A percentile compares a stretch with the other conserved stretches of the same genome.
These are phyloP conservation scores for Dromaius novaehollandiae DNA, from an alignment of 2,113 vertebrate genomes.

Conservation along the genomic window DNA sequence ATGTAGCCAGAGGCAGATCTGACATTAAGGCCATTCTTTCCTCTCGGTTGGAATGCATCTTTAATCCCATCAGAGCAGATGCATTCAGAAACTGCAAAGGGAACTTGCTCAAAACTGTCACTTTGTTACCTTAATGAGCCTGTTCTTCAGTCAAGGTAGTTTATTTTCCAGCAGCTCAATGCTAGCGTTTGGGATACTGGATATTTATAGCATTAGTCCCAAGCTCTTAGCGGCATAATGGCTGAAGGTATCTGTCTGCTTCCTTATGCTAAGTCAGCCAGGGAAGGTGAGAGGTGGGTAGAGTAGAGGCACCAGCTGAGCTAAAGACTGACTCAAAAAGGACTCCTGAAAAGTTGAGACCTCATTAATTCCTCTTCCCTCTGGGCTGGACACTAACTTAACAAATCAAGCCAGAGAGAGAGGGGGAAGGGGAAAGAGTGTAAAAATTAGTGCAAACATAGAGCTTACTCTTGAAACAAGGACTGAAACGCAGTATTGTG, in stretches of 20 bases:
- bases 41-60: not conserved
- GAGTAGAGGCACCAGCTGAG: not conserved
- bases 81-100: constrained; percentile 27
- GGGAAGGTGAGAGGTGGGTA: not conserved
- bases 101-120: constrained; percentile 42
- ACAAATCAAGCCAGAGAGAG: rapidly evolving
- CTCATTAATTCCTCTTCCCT: not conserved
- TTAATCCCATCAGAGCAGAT: constrained; percentile 37
- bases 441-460: not conserved
- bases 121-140: constrained; percentile 24
- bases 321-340: not conserved
- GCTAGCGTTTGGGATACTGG: not conserved
- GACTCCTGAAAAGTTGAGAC: not conserved
- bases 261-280: not conserved
- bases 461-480: not conserved
- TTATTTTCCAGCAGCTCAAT: not conserved
- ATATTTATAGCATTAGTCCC: constrained; percentile 12
- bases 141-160: constrained; percentile 44
- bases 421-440: not conserved
- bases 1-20: constrained; percentile 28
- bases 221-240: not conserved
- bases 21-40: constrained; percentile 39
- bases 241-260: not conserved
- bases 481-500: not conserved
- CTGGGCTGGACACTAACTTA: not conserved